Base-by-base conservation (phyloP, 2,113 vertebrate genomes). In the Eidolon helvum region DNA sequence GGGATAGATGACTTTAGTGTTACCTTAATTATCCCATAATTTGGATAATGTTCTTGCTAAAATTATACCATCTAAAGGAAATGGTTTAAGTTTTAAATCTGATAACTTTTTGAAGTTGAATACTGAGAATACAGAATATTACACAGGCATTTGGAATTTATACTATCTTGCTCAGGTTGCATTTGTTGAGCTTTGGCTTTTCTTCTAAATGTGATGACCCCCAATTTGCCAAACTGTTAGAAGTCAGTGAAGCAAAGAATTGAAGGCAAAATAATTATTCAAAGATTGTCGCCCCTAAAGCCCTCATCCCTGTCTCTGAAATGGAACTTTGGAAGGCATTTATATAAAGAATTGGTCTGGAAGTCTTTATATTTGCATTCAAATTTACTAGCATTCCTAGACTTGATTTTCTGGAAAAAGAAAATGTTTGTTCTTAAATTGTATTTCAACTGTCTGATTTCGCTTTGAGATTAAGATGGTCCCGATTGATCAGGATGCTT, bases 191-290 rank as follows among this genome's bases (percentile, higher is more conserved):
- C 7, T 79, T 24, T 90, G 85, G 83, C 91, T 10, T 77, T 91
- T 93, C 45, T 84, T 94, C 97, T 91, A 75, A 92, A 75, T 21
- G 35, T 69, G 89, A 90, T 91, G 87, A 94, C 82, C 88, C 89
- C 88, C 87, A 85, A 33, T 97, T 95, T 97, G 92, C 97, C 91
- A 77, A 87, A 94, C 86, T 87, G 50, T 92, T 88, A 90, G 61
- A 77, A 97, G 87, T 96, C 95, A 97, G 79, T 97, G 96, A 94
- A 94, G 94, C 85, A 95, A 72, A 90, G 86, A 97, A 94, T 97
- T 97, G 96, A 77, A 96, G 94, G 92, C 86, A 95, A 97, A 88
- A 79, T 80, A n/a, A 97, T 75, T 78, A 88, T 96, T 98, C 66
- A 93, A 90, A 96, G 89, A 82, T 91, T 61, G 85, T 98, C 89